These are phyloP conservation scores for Anoura caudifer DNA, from an alignment of 2,113 vertebrate species.

Conservation along the genomic window DNA sequence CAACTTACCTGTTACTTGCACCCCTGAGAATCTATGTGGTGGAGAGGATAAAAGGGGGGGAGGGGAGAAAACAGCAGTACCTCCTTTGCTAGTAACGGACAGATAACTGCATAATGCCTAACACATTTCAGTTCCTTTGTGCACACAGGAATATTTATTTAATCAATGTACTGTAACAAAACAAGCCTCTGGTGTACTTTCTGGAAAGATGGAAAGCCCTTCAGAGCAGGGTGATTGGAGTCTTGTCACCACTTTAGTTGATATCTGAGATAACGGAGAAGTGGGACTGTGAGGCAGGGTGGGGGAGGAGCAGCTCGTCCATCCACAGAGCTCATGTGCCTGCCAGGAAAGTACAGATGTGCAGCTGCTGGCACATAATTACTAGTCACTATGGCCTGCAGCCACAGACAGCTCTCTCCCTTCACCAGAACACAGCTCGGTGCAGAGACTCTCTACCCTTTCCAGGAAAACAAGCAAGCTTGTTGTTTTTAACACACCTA, in stretches of 20 bases:
- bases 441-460: not conserved
- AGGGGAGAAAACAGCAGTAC: not conserved
- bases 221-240: slow-evolving; percentile 69
- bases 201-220: slow-evolving; percentile 69
- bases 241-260: slow-evolving; percentile 75
- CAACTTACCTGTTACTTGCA: slow-evolving; percentile 53
- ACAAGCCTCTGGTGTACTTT: slow-evolving; percentile 79
- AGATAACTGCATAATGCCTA: slow-evolving; percentile 73
- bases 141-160: slow-evolving; percentile 81
- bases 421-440: not conserved
- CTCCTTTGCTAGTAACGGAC: slow-evolving; percentile 73
- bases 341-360: slow-evolving; percentile 21
- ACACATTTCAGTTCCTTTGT: slow-evolving; percentile 77
- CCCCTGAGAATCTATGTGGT: slow-evolving; percentile 62
- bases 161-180: slow-evolving; percentile 81
- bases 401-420: not conserved
- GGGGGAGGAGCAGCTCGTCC: not conserved
- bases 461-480: slow-evolving; percentile 9
- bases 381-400: not conserved
- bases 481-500: not conserved
- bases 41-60: slow-evolving; percentile 38
- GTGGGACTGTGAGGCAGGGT: not conserved
- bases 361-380: not conserved
- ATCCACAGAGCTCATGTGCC: not conserved
- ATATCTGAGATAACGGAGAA: slow-evolving; percentile 33